Base-by-base conservation (phyloP, 2,888 invertebrate species). In the Gonocerus acuteangulatus region DNA sequence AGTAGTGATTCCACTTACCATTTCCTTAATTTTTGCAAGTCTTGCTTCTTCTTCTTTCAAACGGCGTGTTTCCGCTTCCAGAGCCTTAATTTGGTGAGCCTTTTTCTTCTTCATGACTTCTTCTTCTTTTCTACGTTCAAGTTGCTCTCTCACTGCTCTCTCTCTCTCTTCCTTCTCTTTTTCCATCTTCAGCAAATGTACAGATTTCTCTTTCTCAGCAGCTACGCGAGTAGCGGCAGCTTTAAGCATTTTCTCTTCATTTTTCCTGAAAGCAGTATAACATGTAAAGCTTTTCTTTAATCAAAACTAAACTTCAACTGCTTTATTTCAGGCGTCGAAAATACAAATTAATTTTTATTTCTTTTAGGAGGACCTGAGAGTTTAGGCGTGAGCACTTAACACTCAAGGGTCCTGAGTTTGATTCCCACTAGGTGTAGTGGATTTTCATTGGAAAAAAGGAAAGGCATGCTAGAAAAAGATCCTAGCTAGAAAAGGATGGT, bases 41-140 rank as follows among this genome's bases (percentile, higher is more conserved):
- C 57, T 57, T 23, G 57, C 57, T 13, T 44, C 57, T 47, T 57
- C 57, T 47, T 57, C 57, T 6, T 23, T 57, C 15, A 57, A 42
- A 13, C 57, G 42, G 1, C 57, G 19, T 13, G 2, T 23, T 34
- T 57, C 57, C 9, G 39, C 57, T 32, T 57, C 57, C 4, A 27
- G 19, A 13, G 47, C 57, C n/a, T 57, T 57, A 19, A 27, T 27
- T 22, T 45, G 23, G 32, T 57, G 6, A n/a, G 27, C 32, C 21
- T 45, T 27, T 57, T 57, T 57, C 32, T 57, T 57, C 32, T 57
- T 57, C 7, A 11, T 11, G 1, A 22, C 32, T 32, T 47, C 57
- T 47, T 57, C 57, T 23, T 27, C 27, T 42, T 57, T 57, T 16
- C 45, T 45, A 1, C 34, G 23, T 27, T 57, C 57, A 1, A 45